These are phyloP conservation scores for Halocynthia roretzi DNA, from an alignment of 23 tunicate genomes.

Conservation along the genomic window DNA sequence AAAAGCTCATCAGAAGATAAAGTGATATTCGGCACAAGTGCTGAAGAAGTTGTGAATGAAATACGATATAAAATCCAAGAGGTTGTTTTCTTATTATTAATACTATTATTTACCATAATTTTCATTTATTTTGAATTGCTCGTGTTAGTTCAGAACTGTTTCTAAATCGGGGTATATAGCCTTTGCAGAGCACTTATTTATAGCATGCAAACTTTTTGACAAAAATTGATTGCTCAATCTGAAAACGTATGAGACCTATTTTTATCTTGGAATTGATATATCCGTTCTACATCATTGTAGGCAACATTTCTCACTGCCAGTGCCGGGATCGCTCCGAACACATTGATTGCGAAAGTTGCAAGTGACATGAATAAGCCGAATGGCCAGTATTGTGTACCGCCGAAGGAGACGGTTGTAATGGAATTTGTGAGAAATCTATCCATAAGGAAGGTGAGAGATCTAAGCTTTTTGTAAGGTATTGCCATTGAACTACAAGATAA, in stretches of 20 bases:
- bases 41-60: constrained; percentile 85
- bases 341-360: constrained; percentile 87
- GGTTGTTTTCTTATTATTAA: constrained; percentile 18
- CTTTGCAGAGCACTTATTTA: no score
- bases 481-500: neutral
- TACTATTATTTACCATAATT: no score
- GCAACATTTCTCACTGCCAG: constrained; percentile 87
- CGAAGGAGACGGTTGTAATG: constrained; percentile 34
- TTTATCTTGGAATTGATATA: no score
- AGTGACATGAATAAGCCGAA: constrained; percentile 98
- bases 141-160: no score
- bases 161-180: no score
- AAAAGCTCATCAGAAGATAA: neutral
- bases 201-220: no score
- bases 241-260: no score
- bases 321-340: constrained; percentile 92
- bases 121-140: no score
- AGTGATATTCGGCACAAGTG: constrained; percentile 46
- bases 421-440: constrained; percentile 57
- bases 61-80: constrained; percentile 80
- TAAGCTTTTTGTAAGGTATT: neutral
- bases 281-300: constrained; percentile 29
- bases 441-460: constrained; percentile 54
- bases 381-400: constrained; percentile 60
- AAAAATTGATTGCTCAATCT: no score